A percentile compares a stretch with the other conserved stretches of the same genome.
These are phyloP conservation scores for Drosophila neutralis DNA, from an alignment of 2,888 invertebrate species.

Conservation along the genomic window DNA sequence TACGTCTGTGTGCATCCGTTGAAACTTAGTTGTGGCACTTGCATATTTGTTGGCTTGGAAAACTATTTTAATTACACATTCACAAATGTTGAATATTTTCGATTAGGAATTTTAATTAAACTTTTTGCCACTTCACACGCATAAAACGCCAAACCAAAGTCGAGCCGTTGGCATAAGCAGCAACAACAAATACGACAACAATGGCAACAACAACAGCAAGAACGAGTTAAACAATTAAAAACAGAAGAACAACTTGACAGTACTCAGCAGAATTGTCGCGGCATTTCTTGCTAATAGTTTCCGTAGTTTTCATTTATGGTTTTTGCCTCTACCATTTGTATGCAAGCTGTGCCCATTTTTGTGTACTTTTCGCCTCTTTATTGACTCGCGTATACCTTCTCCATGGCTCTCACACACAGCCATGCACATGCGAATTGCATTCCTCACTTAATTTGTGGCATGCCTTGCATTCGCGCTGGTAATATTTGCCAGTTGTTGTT, in stretches of 20 bases:
- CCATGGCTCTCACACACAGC: not conserved
- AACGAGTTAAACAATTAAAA: constrained; percentile 37
- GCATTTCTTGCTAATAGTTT: constrained; percentile 74
- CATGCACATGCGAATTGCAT: constrained; percentile 54
- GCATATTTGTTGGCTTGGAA: constrained; percentile 57
- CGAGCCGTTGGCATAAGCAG: constrained; percentile 8
- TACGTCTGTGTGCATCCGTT: constrained; percentile 19
- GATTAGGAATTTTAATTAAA: constrained; percentile 82
- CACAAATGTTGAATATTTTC: constrained; percentile 76
- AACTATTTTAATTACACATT: constrained; percentile 83
- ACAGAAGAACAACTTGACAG: constrained; percentile 61
- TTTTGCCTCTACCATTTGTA: constrained; percentile 35
- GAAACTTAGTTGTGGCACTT: constrained; percentile 13
- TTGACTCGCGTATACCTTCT: constrained; percentile 35
- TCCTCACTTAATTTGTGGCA: constrained; percentile 74
- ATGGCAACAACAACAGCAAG: constrained; percentile 26
- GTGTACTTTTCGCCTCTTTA: constrained; percentile 46
- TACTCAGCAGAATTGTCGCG: constrained; percentile 61
- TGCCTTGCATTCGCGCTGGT: constrained; percentile 59
- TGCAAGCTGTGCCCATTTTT: constrained; percentile 35
- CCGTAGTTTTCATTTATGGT: constrained; percentile 54
- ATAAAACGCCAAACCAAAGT: constrained; percentile 29
- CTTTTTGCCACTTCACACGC: constrained; percentile 68
- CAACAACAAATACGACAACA: constrained; percentile 8
- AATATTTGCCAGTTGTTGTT: constrained; percentile 50